Percentiles rank a stretch among this genome's conserved stretches.
Conservation (phyloP, 2,113 vertebrate species). For the Micronisus gabar region DNA sequence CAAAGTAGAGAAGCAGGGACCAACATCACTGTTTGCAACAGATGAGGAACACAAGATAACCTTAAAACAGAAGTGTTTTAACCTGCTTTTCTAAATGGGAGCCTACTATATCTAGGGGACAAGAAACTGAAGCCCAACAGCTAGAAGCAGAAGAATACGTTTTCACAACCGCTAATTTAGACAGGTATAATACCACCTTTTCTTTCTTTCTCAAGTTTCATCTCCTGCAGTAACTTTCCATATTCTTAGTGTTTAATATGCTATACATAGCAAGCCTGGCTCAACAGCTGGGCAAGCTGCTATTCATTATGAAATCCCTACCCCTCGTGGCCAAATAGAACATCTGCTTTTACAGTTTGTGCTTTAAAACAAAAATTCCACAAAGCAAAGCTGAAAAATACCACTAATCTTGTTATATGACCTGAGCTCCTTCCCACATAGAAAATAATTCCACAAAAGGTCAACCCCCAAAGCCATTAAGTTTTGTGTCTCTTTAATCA, state of each 20-base stretch:
- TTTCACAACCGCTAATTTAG: neutral
- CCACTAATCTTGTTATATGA: neutral
- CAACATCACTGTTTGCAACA: neutral
- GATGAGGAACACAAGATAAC: neutral
- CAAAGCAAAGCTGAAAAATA: neutral
- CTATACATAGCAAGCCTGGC: neutral
- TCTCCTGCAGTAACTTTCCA: neutral
- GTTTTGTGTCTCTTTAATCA: neutral
- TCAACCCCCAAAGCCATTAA: neutral
- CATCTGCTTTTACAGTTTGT: conserved; percentile 6
- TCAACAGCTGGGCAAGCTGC: neutral
- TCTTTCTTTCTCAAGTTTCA: neutral
- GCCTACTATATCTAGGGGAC: neutral
- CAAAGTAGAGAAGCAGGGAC: neutral
- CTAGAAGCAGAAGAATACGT: neutral
- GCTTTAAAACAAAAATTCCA: conserved; percentile 10
- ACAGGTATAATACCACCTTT: neutral
- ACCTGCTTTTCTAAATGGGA: neutral
- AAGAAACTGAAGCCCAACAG: neutral
- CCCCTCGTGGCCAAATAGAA: neutral
- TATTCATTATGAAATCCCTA: neutral
- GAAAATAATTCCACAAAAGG: neutral
- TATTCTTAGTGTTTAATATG: neutral
- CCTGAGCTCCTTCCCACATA: neutral
- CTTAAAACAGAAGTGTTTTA: neutral